A percentile compares a stretch with the other conserved stretches of the same genome.
Evolutionary conservation across 23 tunicate genomes (phyloP).

Genomic region (Halocynthia roretzi): DNA sequence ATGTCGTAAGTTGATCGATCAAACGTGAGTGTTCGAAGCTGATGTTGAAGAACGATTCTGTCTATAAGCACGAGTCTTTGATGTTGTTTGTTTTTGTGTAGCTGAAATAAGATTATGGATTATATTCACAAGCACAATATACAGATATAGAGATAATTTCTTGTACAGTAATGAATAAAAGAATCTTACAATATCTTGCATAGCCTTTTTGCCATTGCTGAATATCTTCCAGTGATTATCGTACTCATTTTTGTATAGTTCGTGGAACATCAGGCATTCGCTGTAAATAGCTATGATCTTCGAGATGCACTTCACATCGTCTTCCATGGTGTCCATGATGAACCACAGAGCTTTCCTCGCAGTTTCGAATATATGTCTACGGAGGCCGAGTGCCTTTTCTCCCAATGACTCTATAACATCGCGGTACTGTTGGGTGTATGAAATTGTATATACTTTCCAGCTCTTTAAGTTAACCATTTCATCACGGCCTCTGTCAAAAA

Average conservation of each 20-base stretch:
- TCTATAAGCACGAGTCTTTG: slow-evolving; percentile 44
- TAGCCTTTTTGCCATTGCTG: slow-evolving; percentile 36
- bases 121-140: too few species aligned
- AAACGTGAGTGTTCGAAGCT: slow-evolving; percentile 41
- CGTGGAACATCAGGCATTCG: slow-evolving; percentile 59
- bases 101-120: background rate
- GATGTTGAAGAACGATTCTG: slow-evolving; percentile 58
- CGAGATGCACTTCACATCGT: slow-evolving; percentile 72
- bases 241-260: slow-evolving; percentile 31
- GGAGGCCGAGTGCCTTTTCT: slow-evolving; percentile 1
- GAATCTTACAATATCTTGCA: slow-evolving; percentile 29
- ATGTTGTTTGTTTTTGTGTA: slow-evolving; percentile 39
- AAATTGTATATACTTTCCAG: slow-evolving; percentile 10
- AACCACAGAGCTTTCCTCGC: slow-evolving; percentile 29
- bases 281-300: slow-evolving; percentile 65
- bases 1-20: slow-evolving; percentile 45
- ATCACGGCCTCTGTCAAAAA: slow-evolving; percentile 9
- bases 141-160: too few species aligned
- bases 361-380: slow-evolving; percentile 25
- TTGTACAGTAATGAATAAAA: background rate
- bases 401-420: slow-evolving; percentile 8
- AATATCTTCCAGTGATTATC: slow-evolving; percentile 79
- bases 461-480: background rate
- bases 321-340: slow-evolving; percentile 38
- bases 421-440: slow-evolving; percentile 4